phyloP scores from a whole-genome alignment of 2,797 vertebrate species.

The Staurois parvus region DNA sequence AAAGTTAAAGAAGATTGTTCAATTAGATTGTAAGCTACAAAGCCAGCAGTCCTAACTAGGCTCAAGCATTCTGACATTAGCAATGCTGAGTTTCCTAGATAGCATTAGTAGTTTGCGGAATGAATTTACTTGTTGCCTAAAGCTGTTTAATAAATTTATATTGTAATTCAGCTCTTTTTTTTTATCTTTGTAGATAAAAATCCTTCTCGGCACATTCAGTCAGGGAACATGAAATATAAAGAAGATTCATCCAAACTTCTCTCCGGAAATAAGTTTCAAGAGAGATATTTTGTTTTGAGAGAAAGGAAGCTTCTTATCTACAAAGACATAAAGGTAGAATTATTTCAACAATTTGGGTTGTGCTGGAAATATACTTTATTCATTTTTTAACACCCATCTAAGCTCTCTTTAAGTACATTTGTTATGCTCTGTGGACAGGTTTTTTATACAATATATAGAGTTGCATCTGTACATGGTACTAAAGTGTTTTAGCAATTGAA shows the following conservation, averaged over 20 bases:
- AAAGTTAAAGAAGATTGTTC: background rate
- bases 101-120: constrained; percentile 43
- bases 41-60: too few relatives aligned
- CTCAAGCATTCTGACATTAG: too few relatives aligned
- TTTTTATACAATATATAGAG: background rate
- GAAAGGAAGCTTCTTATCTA: constrained; percentile 87
- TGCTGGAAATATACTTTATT: background rate
- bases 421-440: background rate
- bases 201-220: constrained; percentile 71
- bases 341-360: constrained; percentile 26
- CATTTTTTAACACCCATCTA: background rate
- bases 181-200: constrained; percentile 39
- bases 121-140: constrained; percentile 31
- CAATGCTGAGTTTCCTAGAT: constrained; percentile 2
- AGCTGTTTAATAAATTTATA: constrained; percentile 2
- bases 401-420: background rate
- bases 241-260: constrained; percentile 91
- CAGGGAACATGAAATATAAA: constrained; percentile 87
- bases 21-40: background rate
- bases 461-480: background rate
- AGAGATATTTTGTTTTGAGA: constrained; percentile 85
- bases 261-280: constrained; percentile 93
- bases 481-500: background rate
- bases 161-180: background rate
- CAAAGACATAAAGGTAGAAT: constrained; percentile 91